These are phyloP conservation scores for Eremobia ochroleuca DNA, from an alignment of 2,888 invertebrate species.

Conservation along the genomic window DNA sequence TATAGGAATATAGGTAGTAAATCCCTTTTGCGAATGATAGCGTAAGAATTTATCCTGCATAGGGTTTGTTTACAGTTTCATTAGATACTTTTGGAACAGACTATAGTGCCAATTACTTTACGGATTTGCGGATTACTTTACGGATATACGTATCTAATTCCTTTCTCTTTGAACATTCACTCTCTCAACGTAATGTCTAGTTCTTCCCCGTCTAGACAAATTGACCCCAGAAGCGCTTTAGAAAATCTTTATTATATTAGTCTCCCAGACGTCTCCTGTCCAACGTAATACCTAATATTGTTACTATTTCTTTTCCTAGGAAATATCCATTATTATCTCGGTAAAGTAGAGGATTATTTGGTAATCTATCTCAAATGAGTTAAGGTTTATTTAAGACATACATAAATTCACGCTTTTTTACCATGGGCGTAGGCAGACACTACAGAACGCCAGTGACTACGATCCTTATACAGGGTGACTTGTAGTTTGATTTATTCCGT, in stretches of 20 bases:
- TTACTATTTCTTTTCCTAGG: neutral
- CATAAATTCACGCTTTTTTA: no score
- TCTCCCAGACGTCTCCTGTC: neutral
- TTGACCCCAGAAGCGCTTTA: conserved; percentile 19
- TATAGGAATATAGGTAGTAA: no score
- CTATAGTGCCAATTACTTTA: neutral
- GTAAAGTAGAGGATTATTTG: neutral
- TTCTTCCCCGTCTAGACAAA: conserved; percentile 14
- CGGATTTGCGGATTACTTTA: no score
- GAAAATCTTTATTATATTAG: conserved; percentile 18
- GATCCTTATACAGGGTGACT: no score
- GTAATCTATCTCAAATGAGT: neutral
- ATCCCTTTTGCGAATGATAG: no score
- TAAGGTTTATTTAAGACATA: neutral
- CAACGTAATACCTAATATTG: neutral
- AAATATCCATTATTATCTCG: neutral
- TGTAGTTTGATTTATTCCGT: no score
- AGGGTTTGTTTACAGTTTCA: no score
- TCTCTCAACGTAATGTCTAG: neutral
- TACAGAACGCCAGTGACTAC: no score
- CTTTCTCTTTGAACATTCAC: neutral
- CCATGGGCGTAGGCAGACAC: no score
- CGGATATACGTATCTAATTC: neutral
- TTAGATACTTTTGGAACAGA: no score
- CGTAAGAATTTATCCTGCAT: no score